Conservation (phyloP, 2,113 vertebrate genomes). For the Piaya cayana region DNA sequence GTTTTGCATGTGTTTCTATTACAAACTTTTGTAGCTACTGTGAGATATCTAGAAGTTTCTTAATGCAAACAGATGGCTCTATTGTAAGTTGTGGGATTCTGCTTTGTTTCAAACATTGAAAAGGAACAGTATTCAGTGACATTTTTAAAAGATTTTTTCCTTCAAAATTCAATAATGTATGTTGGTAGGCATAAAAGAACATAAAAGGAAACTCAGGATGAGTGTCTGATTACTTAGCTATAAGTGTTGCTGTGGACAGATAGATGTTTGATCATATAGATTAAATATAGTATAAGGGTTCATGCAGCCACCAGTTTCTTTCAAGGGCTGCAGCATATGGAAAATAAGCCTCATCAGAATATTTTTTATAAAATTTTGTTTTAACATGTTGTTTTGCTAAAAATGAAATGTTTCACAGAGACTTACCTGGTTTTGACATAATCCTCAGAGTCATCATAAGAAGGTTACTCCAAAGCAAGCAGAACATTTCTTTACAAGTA, state of each 20-base stretch:
- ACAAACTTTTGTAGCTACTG: not conserved
- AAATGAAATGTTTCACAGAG: not conserved
- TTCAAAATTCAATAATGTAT: not conserved
- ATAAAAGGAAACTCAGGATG: not conserved
- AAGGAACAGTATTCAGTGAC: conserved; percentile 21
- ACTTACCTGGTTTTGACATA: not conserved
- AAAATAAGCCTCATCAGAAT: not conserved
- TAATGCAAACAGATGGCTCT: conserved; percentile 43
- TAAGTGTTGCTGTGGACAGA: not conserved
- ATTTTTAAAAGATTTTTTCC: not conserved
- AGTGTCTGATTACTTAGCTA: not conserved
- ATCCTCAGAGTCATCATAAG: not conserved
- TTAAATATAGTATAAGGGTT: not conserved
- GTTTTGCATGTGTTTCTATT: not conserved
- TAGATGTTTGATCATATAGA: not conserved
- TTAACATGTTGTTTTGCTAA: not conserved
- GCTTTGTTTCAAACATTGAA: not conserved
- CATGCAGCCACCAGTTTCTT: not conserved
- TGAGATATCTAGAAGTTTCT: conserved; percentile 45
- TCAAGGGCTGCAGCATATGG: not conserved
- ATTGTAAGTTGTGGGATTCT: conserved; percentile 48
- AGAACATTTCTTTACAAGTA: not conserved
- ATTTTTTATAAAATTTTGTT: not conserved
- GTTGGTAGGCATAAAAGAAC: not conserved
- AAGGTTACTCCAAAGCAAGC: not conserved